These are phyloP conservation scores for Heliconius ethilla DNA, from an alignment of 2,888 invertebrate species.

Conservation along the genomic window DNA sequence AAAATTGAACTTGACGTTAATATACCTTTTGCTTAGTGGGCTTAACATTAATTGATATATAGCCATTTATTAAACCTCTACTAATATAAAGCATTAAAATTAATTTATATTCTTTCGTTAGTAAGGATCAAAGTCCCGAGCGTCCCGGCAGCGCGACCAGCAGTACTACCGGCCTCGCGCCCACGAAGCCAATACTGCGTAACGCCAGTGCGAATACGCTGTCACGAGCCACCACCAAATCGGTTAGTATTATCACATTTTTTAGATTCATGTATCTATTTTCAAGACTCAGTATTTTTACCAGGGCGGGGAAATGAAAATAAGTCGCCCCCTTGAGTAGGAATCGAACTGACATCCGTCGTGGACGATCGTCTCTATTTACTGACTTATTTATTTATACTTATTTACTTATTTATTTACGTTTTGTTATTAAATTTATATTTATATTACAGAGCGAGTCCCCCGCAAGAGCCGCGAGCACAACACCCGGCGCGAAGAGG, in stretches of 20 bases:
- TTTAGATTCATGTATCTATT: not conserved
- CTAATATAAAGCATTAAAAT: not conserved
- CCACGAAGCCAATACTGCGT: constrained; percentile 76
- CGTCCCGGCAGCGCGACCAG: constrained; percentile 55
- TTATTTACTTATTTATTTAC: not conserved
- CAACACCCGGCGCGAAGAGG: constrained; percentile 76
- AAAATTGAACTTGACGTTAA: too few relatives aligned
- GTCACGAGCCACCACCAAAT: constrained; percentile 59
- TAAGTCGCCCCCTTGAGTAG: not conserved
- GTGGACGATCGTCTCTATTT: not conserved
- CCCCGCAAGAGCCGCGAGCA: constrained; percentile 68
- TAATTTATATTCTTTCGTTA: constrained; percentile 49
- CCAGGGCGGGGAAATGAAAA: not conserved
- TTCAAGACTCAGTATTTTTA: not conserved
- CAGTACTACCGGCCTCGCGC: constrained; percentile 45
- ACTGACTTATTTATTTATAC: not conserved
- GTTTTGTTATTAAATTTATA: not conserved
- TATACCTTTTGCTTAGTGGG: too few relatives aligned
- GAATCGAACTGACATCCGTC: not conserved
- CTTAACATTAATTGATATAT: too few relatives aligned
- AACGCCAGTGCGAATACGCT: constrained; percentile 82
- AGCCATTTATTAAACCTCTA: too few relatives aligned
- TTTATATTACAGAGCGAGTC: constrained; percentile 59
- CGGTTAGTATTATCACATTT: constrained; percentile 50
- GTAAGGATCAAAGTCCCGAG: constrained; percentile 77